Evolutionary conservation across 53 echinoderm and acorn worm genomes (phyloP).

Genomic region (Echinometra lucunter): DNA sequence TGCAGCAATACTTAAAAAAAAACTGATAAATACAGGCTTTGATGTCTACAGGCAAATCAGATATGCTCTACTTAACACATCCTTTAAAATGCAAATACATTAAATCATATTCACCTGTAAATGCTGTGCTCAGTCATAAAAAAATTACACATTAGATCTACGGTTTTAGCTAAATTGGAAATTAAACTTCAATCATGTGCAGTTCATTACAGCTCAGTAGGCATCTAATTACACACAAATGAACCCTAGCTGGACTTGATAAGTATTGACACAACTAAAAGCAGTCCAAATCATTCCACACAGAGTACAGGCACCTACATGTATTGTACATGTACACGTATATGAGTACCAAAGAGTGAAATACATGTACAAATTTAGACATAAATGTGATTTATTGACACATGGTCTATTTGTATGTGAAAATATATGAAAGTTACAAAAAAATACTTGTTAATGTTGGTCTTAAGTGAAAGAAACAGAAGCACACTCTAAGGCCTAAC

Average conservation of each 20-base stretch:
- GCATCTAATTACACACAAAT: neutral
- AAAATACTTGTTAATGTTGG: too few relatives aligned
- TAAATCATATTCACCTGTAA: constrained; percentile 22
- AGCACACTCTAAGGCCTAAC: too few relatives aligned
- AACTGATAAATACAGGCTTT: neutral
- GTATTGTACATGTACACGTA: neutral
- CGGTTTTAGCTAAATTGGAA: constrained; percentile 13
- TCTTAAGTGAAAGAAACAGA: too few relatives aligned
- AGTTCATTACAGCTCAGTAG: neutral
- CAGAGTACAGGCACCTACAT: too few relatives aligned
- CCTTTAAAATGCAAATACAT: neutral
- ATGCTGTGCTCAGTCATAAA: neutral
- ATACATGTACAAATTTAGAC: too few relatives aligned
- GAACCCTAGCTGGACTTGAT: neutral
- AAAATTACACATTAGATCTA: constrained; percentile 9
- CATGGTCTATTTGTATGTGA: too few relatives aligned
- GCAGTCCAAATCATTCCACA: neutral
- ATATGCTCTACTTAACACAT: neutral
- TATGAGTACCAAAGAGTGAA: neutral
- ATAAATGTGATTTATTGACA: too few relatives aligned
- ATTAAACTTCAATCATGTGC: neutral
- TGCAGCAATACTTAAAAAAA: neutral
- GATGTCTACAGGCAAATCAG: neutral
- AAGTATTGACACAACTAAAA: neutral
- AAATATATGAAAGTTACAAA: too few relatives aligned